These are phyloP conservation scores for Amiota minor DNA, from an alignment of 2,888 invertebrate species.

Conservation along the genomic window DNA sequence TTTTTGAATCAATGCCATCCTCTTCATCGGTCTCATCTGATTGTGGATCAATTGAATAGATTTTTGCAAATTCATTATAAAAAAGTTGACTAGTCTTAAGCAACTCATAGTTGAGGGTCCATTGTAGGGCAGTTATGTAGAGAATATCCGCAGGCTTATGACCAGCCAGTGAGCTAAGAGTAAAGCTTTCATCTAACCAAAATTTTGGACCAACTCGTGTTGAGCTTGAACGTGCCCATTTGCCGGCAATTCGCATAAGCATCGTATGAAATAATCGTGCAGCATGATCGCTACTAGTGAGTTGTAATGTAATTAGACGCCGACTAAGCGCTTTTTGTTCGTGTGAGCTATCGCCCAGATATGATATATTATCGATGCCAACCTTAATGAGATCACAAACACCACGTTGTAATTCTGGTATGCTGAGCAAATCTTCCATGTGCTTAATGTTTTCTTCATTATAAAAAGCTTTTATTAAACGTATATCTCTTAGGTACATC, in stretches of 20 bases:
- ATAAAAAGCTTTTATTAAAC: slow-evolving; percentile 70
- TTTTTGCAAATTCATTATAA: slow-evolving; percentile 66
- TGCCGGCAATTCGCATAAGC: slow-evolving; percentile 47
- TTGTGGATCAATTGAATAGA: slow-evolving; percentile 63
- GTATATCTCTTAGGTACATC: slow-evolving; percentile 70
- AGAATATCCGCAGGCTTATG: slow-evolving; percentile 65
- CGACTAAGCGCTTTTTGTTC: slow-evolving; percentile 64
- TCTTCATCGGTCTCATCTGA: slow-evolving; percentile 49
- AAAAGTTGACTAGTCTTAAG: slow-evolving; percentile 68
- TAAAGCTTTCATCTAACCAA: slow-evolving; percentile 52
- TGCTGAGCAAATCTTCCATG: slow-evolving; percentile 66
- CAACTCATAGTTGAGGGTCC: slow-evolving; percentile 71
- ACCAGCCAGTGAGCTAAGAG: slow-evolving; percentile 31
- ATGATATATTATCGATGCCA: slow-evolving; percentile 70
- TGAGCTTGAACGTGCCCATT: slow-evolving; percentile 26
- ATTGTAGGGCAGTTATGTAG: slow-evolving; percentile 68
- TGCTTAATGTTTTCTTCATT: slow-evolving; percentile 70
- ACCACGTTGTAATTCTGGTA: slow-evolving; percentile 66
- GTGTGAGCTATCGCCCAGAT: slow-evolving; percentile 66
- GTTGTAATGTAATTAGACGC: slow-evolving; percentile 66
- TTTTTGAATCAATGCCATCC: neutral
- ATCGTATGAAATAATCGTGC: slow-evolving; percentile 62
- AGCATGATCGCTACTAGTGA: slow-evolving; percentile 64
- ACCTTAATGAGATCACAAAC: slow-evolving; percentile 72
- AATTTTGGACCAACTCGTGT: slow-evolving; percentile 38